Evolutionary conservation across 37 sponge, comb jelly and placozoan genomes (phyloP), one percentile per base, ranked within the genome.

Genomic region (Axinella damicornis): DNA sequence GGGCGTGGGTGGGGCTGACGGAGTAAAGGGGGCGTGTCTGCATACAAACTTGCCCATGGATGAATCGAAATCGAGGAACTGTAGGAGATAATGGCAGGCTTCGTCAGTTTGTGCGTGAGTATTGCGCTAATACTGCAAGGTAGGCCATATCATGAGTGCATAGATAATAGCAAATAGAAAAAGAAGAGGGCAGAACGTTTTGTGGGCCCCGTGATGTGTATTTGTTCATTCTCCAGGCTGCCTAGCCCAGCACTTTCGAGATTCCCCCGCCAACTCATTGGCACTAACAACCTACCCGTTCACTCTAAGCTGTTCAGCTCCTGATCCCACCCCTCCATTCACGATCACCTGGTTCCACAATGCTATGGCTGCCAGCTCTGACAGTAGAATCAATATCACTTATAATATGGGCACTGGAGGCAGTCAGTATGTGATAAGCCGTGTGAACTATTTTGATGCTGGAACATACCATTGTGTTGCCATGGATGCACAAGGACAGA

Each of bases 391-490:
- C 20, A 15, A 39, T 5, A 36, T 69, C 16, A 41, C 71, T 2
- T 88, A 82, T 53, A 41, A 82, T 32, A 12, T 54, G 2, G 69
- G 34, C 53, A 69, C 83, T 68, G 83, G 89, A 4, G 17, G 28
- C 14, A 82, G 83, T 59, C 35, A 27, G 58, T 82, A 61, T 27
- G 56, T 21, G 5, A 76, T 88, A 21, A 33, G 62, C 32, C 1
- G 27, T 24, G 83, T 76, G n/a, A 34, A 15, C 9, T 88, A 88
- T 39, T 24, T 11, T 40, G 89, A 88, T 66, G 80, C 57, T 21
- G 87, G 92, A 6, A 62, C 28, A 32, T 91, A 91, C 73, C 65
- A 67, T 0, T 91, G 92, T 57, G 11, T 46, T 11, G 87, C 92
- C 17, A 2, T 73, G 32, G 66, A 83, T 58, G 58, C 11, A 0